Conservation (phyloP, 2,797 vertebrate genomes). For the Apodemus agrarius region DNA sequence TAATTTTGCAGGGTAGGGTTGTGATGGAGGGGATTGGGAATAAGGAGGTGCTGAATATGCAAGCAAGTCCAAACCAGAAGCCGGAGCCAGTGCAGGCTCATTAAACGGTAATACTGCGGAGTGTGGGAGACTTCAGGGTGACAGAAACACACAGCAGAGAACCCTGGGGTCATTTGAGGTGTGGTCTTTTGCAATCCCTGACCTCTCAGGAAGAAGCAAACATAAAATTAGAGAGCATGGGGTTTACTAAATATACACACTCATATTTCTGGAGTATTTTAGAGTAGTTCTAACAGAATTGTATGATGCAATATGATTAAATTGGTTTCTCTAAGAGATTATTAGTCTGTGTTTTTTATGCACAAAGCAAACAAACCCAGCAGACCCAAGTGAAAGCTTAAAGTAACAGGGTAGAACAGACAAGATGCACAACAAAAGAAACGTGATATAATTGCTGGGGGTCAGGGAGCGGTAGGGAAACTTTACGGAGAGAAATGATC, state of each 20-base stretch:
- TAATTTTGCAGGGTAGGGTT: neutral
- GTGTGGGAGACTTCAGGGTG: neutral
- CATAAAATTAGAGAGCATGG: slow-evolving; percentile 1
- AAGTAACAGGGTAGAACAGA: slow-evolving; percentile 8
- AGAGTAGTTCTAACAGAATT: neutral
- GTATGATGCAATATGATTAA: neutral
- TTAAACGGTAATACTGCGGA: neutral
- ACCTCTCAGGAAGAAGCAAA: neutral
- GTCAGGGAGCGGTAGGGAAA: fast-evolving
- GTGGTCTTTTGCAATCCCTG: neutral
- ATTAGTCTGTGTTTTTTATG: neutral
- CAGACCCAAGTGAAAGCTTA: neutral
- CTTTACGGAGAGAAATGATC: neutral
- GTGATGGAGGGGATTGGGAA: neutral
- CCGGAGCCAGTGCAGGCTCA: neutral
- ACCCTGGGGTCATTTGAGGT: neutral
- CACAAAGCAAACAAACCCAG: neutral
- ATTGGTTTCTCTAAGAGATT: slow-evolving; percentile 23
- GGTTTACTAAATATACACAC: neutral
- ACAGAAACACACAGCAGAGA: neutral
- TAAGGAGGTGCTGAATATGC: neutral
- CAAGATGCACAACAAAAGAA: neutral
- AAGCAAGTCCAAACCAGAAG: neutral
- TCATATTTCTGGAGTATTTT: slow-evolving; percentile 8
- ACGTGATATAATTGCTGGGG: neutral